These are phyloP conservation scores for Lethrus apterus DNA, from an alignment of 1,140 invertebrate genomes.

Conservation along the genomic window DNA sequence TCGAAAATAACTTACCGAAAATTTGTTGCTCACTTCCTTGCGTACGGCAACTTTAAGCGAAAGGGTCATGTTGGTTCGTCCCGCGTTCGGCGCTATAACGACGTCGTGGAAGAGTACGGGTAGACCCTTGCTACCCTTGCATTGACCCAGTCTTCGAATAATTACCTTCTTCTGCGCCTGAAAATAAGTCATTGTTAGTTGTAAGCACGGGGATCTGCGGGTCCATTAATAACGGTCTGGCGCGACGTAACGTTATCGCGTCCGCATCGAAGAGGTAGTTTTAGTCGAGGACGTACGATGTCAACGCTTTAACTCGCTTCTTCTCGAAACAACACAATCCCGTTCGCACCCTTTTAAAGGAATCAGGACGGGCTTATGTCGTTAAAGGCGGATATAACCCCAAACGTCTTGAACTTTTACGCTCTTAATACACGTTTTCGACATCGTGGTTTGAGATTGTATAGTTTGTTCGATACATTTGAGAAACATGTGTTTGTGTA, in stretches of 20 bases:
- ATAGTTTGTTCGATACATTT: no score
- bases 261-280: slow-evolving; percentile 5
- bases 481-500: no score
- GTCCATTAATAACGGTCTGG: slow-evolving; percentile 30
- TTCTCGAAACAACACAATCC: slow-evolving; percentile 1
- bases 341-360: background rate
- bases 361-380: background rate
- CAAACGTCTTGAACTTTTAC: no score
- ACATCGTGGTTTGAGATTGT: no score
- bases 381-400: slow-evolving; percentile 1
- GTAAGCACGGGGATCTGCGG: slow-evolving; percentile 26
- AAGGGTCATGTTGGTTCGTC: slow-evolving; percentile 11
- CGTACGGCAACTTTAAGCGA: slow-evolving; percentile 15
- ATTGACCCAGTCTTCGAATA: slow-evolving; percentile 20
- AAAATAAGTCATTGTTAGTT: slow-evolving; percentile 33
- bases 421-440: no score
- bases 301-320: no score
- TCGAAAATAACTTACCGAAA: slow-evolving; percentile 21
- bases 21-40: slow-evolving; percentile 17
- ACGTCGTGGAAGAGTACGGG: slow-evolving; percentile 15
- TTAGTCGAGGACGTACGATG: slow-evolving; percentile 6
- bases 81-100: slow-evolving; percentile 12
- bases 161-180: slow-evolving; percentile 23
- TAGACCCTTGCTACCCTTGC: slow-evolving; percentile 14
- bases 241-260: slow-evolving; percentile 16